These are phyloP conservation scores for Lithophane semibrunnea DNA, from an alignment of 2,888 invertebrate species.

Conservation along the genomic window DNA sequence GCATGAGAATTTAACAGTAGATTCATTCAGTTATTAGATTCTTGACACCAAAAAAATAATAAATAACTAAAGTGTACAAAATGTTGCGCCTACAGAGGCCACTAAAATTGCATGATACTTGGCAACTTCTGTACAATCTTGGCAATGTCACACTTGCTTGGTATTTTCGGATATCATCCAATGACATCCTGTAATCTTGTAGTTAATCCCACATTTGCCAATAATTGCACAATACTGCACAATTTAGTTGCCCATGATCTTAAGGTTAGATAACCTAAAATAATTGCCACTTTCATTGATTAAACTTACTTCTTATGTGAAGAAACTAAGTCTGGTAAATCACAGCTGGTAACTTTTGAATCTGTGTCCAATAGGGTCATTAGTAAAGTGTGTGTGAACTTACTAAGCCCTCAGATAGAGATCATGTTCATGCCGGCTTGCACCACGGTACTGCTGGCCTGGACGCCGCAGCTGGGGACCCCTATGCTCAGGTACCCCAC, in stretches of 20 bases:
- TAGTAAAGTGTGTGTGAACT: conserved; percentile 73
- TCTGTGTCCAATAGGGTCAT: conserved; percentile 32
- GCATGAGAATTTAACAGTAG: background rate
- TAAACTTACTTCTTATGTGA: conserved; percentile 29
- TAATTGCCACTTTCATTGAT: conserved; percentile 5
- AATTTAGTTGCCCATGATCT: conserved; percentile 1
- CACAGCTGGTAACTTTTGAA: background rate
- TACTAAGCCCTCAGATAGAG: conserved; percentile 98
- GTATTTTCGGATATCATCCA: background rate
- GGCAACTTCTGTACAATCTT: conserved; percentile 1
- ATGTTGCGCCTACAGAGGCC: background rate
- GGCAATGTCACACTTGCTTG: background rate
- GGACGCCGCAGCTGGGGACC: conserved; percentile 78
- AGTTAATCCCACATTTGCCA: background rate
- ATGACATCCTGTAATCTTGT: background rate
- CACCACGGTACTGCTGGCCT: conserved; percentile 75
- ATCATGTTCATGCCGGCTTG: conserved; percentile 96
- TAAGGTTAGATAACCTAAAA: conserved; percentile 34
- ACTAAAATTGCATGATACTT: background rate
- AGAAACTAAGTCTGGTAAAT: background rate
- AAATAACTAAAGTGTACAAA: background rate
- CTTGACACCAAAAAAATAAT: background rate
- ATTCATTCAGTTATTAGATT: background rate
- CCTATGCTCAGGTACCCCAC: conserved; percentile 84
- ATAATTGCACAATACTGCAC: background rate